These are phyloP conservation scores for Conops quadrifasciatus DNA, from an alignment of 2,888 invertebrate species.

Conservation along the genomic window DNA sequence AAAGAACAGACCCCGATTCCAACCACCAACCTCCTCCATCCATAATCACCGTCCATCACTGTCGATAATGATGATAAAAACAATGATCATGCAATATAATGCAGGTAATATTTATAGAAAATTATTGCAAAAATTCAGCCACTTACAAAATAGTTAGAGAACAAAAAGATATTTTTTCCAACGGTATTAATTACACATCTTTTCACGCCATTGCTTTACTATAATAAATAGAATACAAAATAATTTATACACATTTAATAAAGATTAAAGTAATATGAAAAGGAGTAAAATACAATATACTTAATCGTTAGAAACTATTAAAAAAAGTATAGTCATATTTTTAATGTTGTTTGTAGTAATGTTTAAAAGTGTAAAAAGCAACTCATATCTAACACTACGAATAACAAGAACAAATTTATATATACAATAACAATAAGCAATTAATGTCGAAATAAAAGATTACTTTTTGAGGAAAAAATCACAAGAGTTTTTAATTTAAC, in stretches of 20 bases:
- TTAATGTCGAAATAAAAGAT: conserved; percentile 24
- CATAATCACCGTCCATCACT: too few species aligned
- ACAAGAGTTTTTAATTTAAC: neutral
- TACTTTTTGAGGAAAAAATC: conserved; percentile 14
- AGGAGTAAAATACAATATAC: neutral
- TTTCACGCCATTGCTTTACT: conserved; percentile 32
- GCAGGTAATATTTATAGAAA: conserved; percentile 22
- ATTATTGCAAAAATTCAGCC: conserved; percentile 22
- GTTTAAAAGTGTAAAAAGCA: conserved; percentile 13
- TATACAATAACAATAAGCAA: conserved; percentile 2
- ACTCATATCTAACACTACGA: neutral
- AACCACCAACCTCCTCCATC: too few species aligned
- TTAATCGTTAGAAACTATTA: conserved; percentile 2
- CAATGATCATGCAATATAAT: neutral
- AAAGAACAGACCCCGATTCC: too few species aligned
- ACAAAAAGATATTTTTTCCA: conserved; percentile 18
- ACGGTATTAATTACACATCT: conserved; percentile 32
- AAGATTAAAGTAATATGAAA: conserved; percentile 14
- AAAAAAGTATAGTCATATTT: conserved; percentile 32
- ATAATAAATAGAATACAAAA: neutral
- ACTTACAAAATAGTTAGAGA: conserved; percentile 31
- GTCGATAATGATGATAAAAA: neutral
- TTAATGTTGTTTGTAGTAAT: conserved; percentile 27
- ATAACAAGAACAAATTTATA: conserved; percentile 4
- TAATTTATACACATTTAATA: neutral